Base-by-base conservation (phyloP, 2,113 vertebrate species). In the Camelus bactrianus region DNA sequence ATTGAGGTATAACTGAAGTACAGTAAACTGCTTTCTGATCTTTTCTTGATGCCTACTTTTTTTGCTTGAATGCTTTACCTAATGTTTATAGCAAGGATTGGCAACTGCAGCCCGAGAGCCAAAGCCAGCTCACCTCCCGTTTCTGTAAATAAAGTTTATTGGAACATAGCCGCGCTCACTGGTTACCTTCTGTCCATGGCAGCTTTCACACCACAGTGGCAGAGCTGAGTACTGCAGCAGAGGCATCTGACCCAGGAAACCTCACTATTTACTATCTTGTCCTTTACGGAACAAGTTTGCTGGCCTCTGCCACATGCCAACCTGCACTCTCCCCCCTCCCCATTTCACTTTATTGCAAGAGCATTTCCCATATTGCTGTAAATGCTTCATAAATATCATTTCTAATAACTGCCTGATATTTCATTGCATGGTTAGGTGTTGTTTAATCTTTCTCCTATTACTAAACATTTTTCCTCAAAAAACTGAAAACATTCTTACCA, bases 81-180 rank as follows among this genome's bases (percentile, higher is more conserved):
- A 26, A 35, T 50, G 17, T 58, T 8, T 42, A 30, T 20, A 52
- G 2, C 30, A 62, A 48, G 20, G 20, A 8, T 9, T 35, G 79
- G 11, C 10, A 48, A 82, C 46, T 32, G 52, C 14, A 77, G 48
- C 38, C 28, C 0, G 0, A 7, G 73, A 77, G 22, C 50, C 70
- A 82, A 83, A 32, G n/a, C 14, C 11, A 73, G 77, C 38, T 46
- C n/a, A 17, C 20, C 22, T 60, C 26, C 38, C 83, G 48, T 48
- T 91, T 77, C n/a, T 81, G n/a, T 56, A 64, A 73, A 95, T 91
- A 85, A 89, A 91, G 65, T 89, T 92, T 89, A 65, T 77, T 95
- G 52, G 64, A 69, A 97, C n/a, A 62, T 35, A 26, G 85, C 38
- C 42, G 50, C 19, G 3, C 30, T 92, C 60, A 16, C 38, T 62